These are phyloP conservation scores for Diaprepes abbreviatus DNA, from an alignment of 2,888 invertebrate species.

Conservation along the genomic window DNA sequence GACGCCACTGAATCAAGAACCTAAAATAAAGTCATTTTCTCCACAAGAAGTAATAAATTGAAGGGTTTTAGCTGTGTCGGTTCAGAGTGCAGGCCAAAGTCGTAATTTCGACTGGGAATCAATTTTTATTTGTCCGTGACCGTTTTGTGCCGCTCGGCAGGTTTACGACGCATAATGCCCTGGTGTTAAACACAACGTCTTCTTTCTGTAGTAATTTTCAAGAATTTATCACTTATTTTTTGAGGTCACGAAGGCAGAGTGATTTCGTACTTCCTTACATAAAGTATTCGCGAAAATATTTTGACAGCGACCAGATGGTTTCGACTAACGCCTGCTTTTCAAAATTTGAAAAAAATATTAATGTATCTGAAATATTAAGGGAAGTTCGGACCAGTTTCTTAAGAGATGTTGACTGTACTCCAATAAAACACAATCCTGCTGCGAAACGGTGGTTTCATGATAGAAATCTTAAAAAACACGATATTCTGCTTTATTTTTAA, in stretches of 20 bases:
- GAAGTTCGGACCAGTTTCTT: too few species aligned
- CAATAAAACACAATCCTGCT: too few species aligned
- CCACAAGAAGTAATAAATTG: slow-evolving; percentile 47
- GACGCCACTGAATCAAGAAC: slow-evolving; percentile 12
- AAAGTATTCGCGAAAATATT: not conserved
- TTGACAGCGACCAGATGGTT: not conserved
- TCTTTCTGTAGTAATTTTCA: slow-evolving; percentile 52
- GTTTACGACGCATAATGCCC: slow-evolving; percentile 53
- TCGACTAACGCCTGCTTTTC: too few species aligned
- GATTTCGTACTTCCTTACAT: not conserved
- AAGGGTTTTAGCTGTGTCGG: slow-evolving; percentile 48
- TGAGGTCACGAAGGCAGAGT: not conserved
- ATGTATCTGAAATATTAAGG: too few species aligned
- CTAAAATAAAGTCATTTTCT: slow-evolving; percentile 46
- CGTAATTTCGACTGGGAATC: slow-evolving; percentile 54
- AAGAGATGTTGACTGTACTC: too few species aligned
- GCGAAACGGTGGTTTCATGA: too few species aligned
- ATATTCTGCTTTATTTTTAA: too few species aligned
- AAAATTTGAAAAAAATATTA: too few species aligned
- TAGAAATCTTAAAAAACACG: too few species aligned
- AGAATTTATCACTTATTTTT: slow-evolving; percentile 25
- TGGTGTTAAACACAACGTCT: slow-evolving; percentile 50
- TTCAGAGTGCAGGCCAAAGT: slow-evolving; percentile 49
- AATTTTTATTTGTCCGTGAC: slow-evolving; percentile 53
- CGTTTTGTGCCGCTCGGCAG: slow-evolving; percentile 35